Evolutionary conservation across 2,888 invertebrate species (phyloP).

Genomic region (Archips xylosteana): DNA sequence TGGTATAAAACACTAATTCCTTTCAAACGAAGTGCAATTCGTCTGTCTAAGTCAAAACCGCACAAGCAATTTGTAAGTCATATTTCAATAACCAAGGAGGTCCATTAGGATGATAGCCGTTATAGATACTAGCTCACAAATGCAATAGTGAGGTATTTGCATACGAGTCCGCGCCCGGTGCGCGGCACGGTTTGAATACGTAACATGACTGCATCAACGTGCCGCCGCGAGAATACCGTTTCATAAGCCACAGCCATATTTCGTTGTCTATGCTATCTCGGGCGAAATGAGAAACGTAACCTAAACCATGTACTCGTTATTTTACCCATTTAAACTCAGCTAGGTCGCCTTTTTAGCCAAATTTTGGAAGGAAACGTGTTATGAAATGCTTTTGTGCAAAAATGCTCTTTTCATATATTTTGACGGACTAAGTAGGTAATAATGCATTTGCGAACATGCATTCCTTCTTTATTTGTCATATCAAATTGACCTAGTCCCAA

Average conservation of each 20-base stretch:
- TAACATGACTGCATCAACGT: constrained; percentile 60
- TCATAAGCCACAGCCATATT: constrained; percentile 62
- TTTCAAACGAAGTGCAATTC: not conserved
- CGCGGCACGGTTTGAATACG: constrained; percentile 70
- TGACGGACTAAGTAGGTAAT: too few species aligned
- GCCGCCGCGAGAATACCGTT: constrained; percentile 57
- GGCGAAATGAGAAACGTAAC: constrained; percentile 42
- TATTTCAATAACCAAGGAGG: constrained; percentile 39
- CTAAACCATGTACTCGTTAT: constrained; percentile 32
- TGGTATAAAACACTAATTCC: too few species aligned
- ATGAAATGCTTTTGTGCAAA: not conserved
- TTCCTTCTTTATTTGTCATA: too few species aligned
- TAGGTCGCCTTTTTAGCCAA: not conserved
- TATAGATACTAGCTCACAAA: constrained; percentile 64
- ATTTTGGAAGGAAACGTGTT: not conserved
- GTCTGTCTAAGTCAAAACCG: constrained; percentile 12
- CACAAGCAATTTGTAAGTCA: constrained; percentile 29
- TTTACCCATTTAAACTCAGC: constrained; percentile 13
- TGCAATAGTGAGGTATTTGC: constrained; percentile 71
- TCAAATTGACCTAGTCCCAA: too few species aligned
- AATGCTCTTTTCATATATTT: too few species aligned
- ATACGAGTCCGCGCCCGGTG: constrained; percentile 62
- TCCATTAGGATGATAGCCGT: constrained; percentile 53
- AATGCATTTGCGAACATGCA: too few species aligned
- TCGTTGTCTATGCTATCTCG: constrained; percentile 46